A percentile compares a stretch with the other conserved stretches of the same genome.
Evolutionary conservation across 2,888 invertebrate genomes (phyloP).

Genomic region (Adelognathus sp.): DNA sequence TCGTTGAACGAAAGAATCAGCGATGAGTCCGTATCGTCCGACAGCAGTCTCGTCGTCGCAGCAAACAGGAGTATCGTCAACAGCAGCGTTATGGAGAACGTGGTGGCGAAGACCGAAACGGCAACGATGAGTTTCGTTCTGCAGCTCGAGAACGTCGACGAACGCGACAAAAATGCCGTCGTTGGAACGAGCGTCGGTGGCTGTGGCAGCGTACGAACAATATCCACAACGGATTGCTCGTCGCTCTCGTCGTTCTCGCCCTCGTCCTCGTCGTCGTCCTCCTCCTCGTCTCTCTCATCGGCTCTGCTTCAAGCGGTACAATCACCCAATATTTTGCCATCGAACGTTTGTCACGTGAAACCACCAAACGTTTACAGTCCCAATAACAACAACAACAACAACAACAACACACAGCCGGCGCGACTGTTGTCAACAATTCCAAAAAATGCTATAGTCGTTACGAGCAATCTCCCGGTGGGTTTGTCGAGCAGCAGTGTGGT

Average conservation of each 20-base stretch:
- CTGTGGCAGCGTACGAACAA: slow-evolving; percentile 13
- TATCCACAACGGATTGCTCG: slow-evolving; percentile 33
- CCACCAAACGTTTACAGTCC: slow-evolving; percentile 21
- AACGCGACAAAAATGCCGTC: slow-evolving; percentile 37
- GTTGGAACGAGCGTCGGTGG: background rate
- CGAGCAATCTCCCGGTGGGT: slow-evolving; percentile 17
- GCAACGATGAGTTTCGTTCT: slow-evolving; percentile 52
- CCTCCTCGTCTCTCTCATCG: slow-evolving; percentile 20
- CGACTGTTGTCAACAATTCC: background rate
- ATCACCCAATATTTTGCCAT: background rate
- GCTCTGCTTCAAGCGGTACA: slow-evolving; percentile 17
- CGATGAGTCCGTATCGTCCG: slow-evolving; percentile 33
- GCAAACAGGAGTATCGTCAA: no score
- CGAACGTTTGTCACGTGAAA: background rate
- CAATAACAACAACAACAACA: slow-evolving; percentile 1
- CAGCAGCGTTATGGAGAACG: slow-evolving; percentile 41
- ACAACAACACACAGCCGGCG: slow-evolving; percentile 11
- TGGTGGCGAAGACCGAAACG: slow-evolving; percentile 46
- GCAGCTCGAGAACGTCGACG: slow-evolving; percentile 47
- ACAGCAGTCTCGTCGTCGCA: slow-evolving; percentile 8
- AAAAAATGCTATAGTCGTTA: background rate
- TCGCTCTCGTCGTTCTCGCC: slow-evolving; percentile 34
- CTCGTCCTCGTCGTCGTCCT: slow-evolving; percentile 33
- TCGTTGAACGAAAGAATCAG: background rate
- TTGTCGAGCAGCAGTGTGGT: slow-evolving; percentile 1